Conservation (phyloP, 1,140 invertebrate genomes). For the Solenopsis invicta region DNA sequence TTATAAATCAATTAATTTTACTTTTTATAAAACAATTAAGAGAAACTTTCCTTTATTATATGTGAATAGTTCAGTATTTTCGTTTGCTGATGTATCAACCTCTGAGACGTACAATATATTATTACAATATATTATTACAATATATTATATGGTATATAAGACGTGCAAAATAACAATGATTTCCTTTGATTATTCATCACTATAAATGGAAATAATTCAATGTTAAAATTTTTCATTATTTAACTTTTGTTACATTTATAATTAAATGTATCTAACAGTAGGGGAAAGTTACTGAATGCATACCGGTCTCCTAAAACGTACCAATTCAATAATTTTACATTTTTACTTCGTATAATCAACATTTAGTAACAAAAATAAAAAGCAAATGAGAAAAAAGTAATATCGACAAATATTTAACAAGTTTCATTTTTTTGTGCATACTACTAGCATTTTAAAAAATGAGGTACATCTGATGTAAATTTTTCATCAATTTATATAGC, state of each 20-base stretch:
- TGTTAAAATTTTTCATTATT: not conserved
- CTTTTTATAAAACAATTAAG: not conserved
- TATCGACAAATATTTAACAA: too few relatives aligned
- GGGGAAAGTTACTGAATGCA: too few relatives aligned
- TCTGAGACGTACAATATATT: not conserved
- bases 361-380: too few relatives aligned
- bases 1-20: conserved; percentile 32
- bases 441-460: too few relatives aligned
- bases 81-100: not conserved
- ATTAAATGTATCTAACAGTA: not conserved
- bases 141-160: not conserved
- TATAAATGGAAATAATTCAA: conserved; percentile 18
- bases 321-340: too few relatives aligned
- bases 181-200: not conserved
- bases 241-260: not conserved
- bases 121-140: not conserved
- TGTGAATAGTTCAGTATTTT: conserved; percentile 4
- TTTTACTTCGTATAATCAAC: too few relatives aligned
- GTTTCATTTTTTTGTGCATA: too few relatives aligned
- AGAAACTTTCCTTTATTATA: conserved; percentile 10
- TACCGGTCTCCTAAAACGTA: too few relatives aligned
- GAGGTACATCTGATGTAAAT: too few relatives aligned
- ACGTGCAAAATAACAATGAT: not conserved
- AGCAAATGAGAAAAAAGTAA: too few relatives aligned
- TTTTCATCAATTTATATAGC: too few relatives aligned